Conservation (phyloP, 2,888 invertebrate genomes). For the Mimachlamys varia region DNA sequence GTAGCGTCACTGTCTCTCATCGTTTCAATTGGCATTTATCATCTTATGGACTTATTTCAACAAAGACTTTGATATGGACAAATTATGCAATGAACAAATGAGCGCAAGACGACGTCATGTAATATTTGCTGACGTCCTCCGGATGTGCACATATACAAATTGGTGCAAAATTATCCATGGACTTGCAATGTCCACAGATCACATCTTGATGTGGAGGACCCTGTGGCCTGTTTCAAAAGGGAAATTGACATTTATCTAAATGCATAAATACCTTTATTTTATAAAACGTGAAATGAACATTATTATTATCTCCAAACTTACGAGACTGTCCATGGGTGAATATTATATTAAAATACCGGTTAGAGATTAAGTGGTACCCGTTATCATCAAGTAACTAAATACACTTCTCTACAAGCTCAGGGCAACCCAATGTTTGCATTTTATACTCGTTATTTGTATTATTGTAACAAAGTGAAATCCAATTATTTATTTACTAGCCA, state of each 20-base stretch:
- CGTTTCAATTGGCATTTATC: no score
- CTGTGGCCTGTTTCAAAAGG: not conserved
- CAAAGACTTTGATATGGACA: not conserved
- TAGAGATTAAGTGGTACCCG: conserved; percentile 2
- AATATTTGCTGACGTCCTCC: not conserved
- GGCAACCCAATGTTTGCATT: not conserved
- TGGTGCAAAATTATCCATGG: not conserved
- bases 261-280: not conserved
- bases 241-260: conserved; percentile 3
- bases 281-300: not conserved
- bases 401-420: not conserved
- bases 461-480: not conserved
- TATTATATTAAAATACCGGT: not conserved
- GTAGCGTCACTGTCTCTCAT: not conserved
- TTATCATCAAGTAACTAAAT: conserved; percentile 26
- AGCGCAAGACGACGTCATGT: not conserved
- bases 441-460: not conserved
- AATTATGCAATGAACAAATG: not conserved
- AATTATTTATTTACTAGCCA: not conserved
- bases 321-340: not conserved
- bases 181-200: not conserved
- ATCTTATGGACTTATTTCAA: no score
- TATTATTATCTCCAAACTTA: not conserved
- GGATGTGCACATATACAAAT: not conserved
- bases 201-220: not conserved